Evolutionary conservation across 2,113 vertebrate species (phyloP).

Genomic region (Vimba vimba): DNA sequence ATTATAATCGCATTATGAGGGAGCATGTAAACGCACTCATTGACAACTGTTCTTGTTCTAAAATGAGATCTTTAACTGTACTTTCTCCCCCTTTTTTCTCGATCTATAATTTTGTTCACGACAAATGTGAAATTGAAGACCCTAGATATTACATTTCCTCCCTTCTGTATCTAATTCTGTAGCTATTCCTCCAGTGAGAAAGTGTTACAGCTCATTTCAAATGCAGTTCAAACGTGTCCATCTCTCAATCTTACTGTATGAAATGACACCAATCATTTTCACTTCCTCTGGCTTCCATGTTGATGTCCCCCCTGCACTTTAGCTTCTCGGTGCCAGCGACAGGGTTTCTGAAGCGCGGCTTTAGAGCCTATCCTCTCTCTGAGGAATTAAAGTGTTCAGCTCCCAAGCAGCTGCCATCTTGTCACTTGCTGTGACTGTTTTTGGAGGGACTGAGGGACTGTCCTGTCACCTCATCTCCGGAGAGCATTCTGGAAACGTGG

Average conservation of each 20-base stretch:
- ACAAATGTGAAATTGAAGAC: not conserved
- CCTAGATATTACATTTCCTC: not conserved
- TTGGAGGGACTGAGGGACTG: conserved; percentile 34
- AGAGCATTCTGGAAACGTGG: conserved; percentile 10
- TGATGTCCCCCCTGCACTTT: conserved; percentile 30
- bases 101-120: not conserved
- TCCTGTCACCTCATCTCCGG: conserved; percentile 32
- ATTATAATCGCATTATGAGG: no score
- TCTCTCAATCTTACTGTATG: conserved; percentile 9
- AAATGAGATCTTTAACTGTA: not conserved
- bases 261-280: conserved; percentile 35
- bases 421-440: conserved; percentile 47
- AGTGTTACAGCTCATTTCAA: conserved; percentile 4
- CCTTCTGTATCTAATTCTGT: not conserved
- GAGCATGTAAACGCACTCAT: not conserved
- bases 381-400: conserved; percentile 34
- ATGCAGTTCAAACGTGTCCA: conserved; percentile 15
- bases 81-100: not conserved
- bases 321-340: not conserved
- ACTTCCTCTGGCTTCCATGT: not conserved
- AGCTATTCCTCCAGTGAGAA: conserved; percentile 2
- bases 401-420: conserved; percentile 34
- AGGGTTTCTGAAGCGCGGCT: conserved; percentile 9
- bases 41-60: no score
- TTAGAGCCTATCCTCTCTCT: conserved; percentile 26